Base-by-base conservation (phyloP, 2,888 invertebrate species). In the Melieria picta region DNA sequence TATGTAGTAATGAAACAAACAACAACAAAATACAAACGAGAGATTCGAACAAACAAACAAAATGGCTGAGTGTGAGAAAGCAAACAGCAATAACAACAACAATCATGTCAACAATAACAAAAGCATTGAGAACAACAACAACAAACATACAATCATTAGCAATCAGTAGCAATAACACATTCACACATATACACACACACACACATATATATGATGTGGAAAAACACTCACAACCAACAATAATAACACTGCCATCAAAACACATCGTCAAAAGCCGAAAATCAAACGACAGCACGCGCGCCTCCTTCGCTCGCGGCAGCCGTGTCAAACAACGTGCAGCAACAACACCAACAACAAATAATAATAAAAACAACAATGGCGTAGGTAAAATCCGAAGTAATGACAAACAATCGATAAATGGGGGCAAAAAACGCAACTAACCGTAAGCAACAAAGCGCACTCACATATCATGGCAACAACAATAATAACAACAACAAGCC, bases 361-460 rank as follows among this genome's bases (percentile, higher is more conserved):
- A 42, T 43, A 7, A 43, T 30, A 60, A 3, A 60, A 60, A 42
- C 7, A 30, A 43, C n/a, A 43, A 4, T 6, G 69, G 0, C 46
- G 16, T 43, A 65, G 56, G 4, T 64, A 13, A 42, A 10, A 45
- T 55, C 50, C 9, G 47, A 56, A 62, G 16, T 56, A 61, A 48
- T 55, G 62, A 16, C 71, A 62, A 62, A 10, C 10, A 71, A 71
- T 71, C 71, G 65, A 71, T 66, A 58, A 67, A 65, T 30, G 52
- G 30, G 13, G 52, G 42, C 61, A 55, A 13, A 52, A 46, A 10
- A 30, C 50, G 45, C 65, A 65, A 52, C 65, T 60, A 52, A 46
- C 60, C 60, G 52, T 58, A 43, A 50, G 52, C 42, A 61, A 10
- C 43, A 13, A 30, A 62, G 16, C 16, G 10, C 47, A 62, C 16